A percentile compares a stretch with the other conserved stretches of the same genome.
Conservation (phyloP, 2,113 vertebrate species). For the Pyxicephalus adspersus region DNA sequence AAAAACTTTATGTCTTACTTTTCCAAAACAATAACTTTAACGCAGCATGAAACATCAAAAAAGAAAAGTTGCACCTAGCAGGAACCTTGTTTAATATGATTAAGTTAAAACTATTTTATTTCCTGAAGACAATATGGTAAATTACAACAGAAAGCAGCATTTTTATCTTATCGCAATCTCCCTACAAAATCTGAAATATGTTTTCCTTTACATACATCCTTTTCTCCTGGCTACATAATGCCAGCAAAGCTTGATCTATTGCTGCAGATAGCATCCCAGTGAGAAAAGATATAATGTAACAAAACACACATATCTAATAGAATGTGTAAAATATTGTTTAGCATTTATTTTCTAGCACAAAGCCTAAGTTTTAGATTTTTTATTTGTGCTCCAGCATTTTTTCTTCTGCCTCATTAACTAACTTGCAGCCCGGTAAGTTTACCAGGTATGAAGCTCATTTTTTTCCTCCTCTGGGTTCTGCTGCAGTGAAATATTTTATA, state of each 20-base stretch:
- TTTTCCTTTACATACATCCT: slow-evolving; percentile 4
- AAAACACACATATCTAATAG: slow-evolving; percentile 6
- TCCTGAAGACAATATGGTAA: background rate
- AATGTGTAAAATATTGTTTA: background rate
- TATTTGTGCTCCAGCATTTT: background rate
- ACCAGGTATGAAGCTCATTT: slow-evolving; percentile 9
- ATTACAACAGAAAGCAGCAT: background rate
- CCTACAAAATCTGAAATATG: background rate
- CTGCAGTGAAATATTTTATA: slow-evolving; percentile 39
- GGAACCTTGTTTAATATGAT: background rate
- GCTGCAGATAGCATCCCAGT: slow-evolving; percentile 2
- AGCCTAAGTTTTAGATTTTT: background rate
- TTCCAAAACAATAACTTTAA: too few species aligned
- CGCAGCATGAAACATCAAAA: too few species aligned
- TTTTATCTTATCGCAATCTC: background rate
- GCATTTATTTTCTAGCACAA: background rate
- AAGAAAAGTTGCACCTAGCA: too few species aligned
- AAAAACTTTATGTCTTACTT: too few species aligned
- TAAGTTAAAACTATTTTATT: background rate
- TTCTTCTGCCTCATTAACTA: slow-evolving; percentile 42
- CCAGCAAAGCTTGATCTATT: background rate
- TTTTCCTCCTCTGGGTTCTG: background rate
- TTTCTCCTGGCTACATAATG: background rate
- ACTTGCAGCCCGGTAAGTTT: slow-evolving; percentile 1
- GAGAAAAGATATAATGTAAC: slow-evolving; percentile 7